Evolutionary conservation across 1,140 invertebrate genomes (phyloP).

Genomic region (Trissolcus basalis): DNA sequence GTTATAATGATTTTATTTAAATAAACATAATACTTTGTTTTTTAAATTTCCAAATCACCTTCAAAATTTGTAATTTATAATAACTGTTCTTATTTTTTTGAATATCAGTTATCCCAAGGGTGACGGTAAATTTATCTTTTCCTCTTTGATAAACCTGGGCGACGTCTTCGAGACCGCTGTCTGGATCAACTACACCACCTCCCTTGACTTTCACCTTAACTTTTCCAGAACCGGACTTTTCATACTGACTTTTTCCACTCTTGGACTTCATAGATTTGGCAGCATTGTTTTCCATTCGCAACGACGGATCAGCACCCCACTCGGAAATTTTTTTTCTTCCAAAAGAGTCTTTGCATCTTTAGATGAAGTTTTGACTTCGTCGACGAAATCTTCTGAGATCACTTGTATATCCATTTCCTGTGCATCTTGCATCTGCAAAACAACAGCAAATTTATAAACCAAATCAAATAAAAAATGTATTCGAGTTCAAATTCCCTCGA

Average conservation of each 20-base stretch:
- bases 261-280: slow-evolving; percentile 62
- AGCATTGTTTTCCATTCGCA: slow-evolving; percentile 74
- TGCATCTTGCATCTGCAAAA: slow-evolving; percentile 80
- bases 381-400: slow-evolving; percentile 86
- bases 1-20: no score
- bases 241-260: slow-evolving; percentile 81
- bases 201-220: slow-evolving; percentile 90
- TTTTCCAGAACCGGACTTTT: slow-evolving; percentile 78
- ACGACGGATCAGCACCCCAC: slow-evolving; percentile 86
- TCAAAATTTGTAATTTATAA: slow-evolving; percentile 95
- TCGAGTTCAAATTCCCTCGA: not conserved
- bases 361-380: slow-evolving; percentile 79
- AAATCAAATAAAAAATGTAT: not conserved
- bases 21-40: no score
- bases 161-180: slow-evolving; percentile 85
- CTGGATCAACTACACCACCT: slow-evolving; percentile 92
- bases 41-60: slow-evolving; percentile 70
- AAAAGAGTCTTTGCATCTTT: slow-evolving; percentile 80
- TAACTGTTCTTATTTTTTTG: slow-evolving; percentile 92
- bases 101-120: slow-evolving; percentile 91
- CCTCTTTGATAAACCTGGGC: slow-evolving; percentile 86
- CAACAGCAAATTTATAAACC: not conserved
- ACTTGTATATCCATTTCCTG: slow-evolving; percentile 85
- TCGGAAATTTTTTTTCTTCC: slow-evolving; percentile 84
- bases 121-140: slow-evolving; percentile 83